Conservation (phyloP, 2,113 vertebrate species). For the Cynopterus brachyotis region DNA sequence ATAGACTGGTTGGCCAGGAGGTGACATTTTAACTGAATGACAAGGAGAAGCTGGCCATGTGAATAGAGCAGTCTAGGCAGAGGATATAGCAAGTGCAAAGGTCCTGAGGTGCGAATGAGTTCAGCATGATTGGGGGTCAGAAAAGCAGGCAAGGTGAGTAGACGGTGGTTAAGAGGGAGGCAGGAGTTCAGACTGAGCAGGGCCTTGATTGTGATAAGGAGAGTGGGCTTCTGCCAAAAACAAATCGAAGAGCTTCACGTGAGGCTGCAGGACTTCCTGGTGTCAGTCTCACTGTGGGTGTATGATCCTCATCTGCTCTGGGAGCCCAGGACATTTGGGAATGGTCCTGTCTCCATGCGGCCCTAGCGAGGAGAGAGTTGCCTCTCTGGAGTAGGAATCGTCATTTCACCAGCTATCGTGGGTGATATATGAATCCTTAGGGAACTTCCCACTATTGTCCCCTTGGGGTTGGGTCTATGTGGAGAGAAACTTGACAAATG, state of each 20-base stretch:
- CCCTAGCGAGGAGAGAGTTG: background rate
- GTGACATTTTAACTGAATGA: background rate
- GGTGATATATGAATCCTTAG: background rate
- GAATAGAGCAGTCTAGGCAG: background rate
- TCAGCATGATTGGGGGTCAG: background rate
- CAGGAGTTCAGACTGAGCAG: fast-evolving
- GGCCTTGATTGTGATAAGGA: background rate
- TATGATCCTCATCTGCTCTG: background rate
- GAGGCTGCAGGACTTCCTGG: background rate
- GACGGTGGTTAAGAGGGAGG: background rate
- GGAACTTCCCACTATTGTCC: background rate
- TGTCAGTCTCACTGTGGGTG: background rate
- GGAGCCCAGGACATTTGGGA: background rate
- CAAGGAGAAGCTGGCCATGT: background rate
- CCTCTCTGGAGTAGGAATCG: background rate
- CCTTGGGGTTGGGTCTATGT: background rate
- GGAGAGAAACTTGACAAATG: background rate
- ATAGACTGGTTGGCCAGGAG: background rate
- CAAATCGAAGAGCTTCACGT: background rate
- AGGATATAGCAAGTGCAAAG: background rate
- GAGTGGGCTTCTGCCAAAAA: background rate
- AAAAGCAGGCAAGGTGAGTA: background rate
- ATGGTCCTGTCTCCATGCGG: background rate
- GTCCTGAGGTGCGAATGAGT: background rate
- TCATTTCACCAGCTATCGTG: background rate